Conservation (phyloP, 2,797 vertebrate genomes). For the Apodemus agrarius region DNA sequence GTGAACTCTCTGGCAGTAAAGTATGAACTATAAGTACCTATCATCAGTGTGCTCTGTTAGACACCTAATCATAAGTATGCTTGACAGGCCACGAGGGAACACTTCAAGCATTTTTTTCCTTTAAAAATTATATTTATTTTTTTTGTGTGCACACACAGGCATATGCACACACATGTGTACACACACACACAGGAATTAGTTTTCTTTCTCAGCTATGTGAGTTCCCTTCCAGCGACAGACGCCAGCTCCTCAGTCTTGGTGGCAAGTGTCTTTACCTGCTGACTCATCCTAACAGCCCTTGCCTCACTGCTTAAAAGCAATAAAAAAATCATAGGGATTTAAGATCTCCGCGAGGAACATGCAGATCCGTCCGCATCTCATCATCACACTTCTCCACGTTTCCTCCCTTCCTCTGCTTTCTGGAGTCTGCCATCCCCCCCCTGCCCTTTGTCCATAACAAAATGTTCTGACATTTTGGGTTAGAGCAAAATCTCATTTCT, state of each 20-base stretch:
- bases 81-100: not conserved
- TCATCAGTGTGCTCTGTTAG: constrained; percentile 34
- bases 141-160: not conserved
- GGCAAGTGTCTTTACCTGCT: not conserved
- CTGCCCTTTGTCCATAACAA: constrained; percentile 74
- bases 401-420: constrained; percentile 57
- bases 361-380: not conserved
- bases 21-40: not conserved
- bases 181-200: not conserved
- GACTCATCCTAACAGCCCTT: not conserved
- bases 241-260: not conserved
- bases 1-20: constrained; percentile 27
- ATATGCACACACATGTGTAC: not conserved
- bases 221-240: not conserved
- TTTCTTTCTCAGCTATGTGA: not conserved
- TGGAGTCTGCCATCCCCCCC: constrained; percentile 59
- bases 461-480: constrained; percentile 78
- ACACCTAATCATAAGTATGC: not conserved
- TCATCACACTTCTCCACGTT: not conserved
- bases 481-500: constrained; percentile 75
- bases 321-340: constrained; percentile 8
- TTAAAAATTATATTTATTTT: not conserved
- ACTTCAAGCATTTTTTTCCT: not conserved
- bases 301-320: not conserved
- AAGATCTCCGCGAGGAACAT: constrained; percentile 1